Base-by-base conservation (phyloP, 2,888 invertebrate species). In the Aricia artaxerxes region DNA sequence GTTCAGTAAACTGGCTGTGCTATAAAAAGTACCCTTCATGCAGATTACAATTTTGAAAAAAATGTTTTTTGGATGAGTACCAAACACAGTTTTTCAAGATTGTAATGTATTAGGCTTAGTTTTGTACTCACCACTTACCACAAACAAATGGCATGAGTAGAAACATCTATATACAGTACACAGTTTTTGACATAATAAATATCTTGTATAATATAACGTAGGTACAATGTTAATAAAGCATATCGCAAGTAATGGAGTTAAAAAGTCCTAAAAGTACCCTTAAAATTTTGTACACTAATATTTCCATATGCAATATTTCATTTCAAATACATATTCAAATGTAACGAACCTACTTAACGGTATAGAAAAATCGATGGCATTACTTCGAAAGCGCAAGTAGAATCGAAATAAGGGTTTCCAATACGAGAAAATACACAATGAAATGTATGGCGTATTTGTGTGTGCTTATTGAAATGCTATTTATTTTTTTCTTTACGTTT, bases 361-460 rank as follows among this genome's bases (percentile, higher is more conserved):
- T 79, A 81, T 75, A 80, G 78, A 82, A 84, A 84, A 75, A 85
- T 84, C 84, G 82, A 85, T 84, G 80, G 84, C 79, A 84, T 85
- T 84, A 84, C 83, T 84, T 82, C 83, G 82, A 83, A 83, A 82
- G 82, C 82, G 82, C 82, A 82, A 85, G 82, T 78, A 82, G 81
- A 80, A 77, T 84, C 84, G 82, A 82, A 85, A 84, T 85, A 85
- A 86, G 85, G 84, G 83, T 84, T 83, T 82, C 80, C 80, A 82
- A 82, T 83, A 78, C 80, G 84, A 81, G 81, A 82, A 83, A 83
- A 81, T 83, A 82, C 83, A 84, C 84, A 86, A 85, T 85, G 84
- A 82, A 82, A 83, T 80, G 82, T 83, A 84, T 82, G 82, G 82
- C 82, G 85, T 85, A 84, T 85, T 85, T 85, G 85, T 85, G 82